A percentile compares a stretch with the other conserved stretches of the same genome.
These are phyloP conservation scores for Pipistrellus pygmaeus DNA, from an alignment of 2,797 vertebrate species.

Conservation along the genomic window DNA sequence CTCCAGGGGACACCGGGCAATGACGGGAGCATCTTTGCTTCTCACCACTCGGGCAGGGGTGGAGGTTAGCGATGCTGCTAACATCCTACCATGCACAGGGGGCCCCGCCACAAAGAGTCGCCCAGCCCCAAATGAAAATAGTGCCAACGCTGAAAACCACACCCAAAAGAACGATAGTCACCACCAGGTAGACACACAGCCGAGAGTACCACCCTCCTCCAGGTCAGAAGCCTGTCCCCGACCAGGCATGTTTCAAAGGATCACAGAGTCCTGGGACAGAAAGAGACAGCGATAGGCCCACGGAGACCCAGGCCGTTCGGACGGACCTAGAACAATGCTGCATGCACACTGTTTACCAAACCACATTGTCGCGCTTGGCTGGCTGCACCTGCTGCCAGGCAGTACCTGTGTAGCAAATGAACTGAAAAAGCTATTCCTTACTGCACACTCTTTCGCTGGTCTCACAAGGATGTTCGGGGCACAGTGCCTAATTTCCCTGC, in stretches of 20 bases:
- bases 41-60: background rate
- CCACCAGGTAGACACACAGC: background rate
- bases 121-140: background rate
- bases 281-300: background rate
- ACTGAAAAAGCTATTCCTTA: background rate
- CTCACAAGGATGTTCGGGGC: background rate
- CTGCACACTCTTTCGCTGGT: background rate
- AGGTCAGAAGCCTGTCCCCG: background rate
- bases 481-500: background rate
- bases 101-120: background rate
- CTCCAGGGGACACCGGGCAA: background rate
- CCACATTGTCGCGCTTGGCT: background rate
- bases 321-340: background rate
- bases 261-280: background rate
- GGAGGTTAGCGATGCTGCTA: background rate
- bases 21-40: background rate
- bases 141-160: background rate
- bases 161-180: background rate
- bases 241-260: background rate
- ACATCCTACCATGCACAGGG: background rate
- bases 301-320: background rate
- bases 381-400: background rate
- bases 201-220: background rate
- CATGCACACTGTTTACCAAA: background rate
- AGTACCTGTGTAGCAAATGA: background rate